Conservation (phyloP, 1,140 invertebrate species). For the Meloidogyne exigua region DNA sequence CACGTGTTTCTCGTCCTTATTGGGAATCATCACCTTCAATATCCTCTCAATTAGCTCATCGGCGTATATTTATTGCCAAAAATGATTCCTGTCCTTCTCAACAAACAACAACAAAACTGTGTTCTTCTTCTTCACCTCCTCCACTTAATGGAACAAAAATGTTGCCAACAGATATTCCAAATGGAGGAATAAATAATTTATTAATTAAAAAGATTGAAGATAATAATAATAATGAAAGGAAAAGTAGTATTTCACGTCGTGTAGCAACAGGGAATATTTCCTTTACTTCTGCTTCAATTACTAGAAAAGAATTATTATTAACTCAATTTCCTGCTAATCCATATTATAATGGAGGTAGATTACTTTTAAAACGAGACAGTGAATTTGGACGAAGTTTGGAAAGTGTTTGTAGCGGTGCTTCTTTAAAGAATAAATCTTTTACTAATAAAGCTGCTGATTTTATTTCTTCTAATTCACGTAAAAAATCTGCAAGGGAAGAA, state of each 20-base stretch:
- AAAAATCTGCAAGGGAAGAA: not conserved
- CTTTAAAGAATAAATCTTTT: not conserved
- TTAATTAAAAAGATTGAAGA: not conserved
- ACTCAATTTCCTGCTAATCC: slow-evolving; percentile 9
- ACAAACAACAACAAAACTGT: too few species aligned
- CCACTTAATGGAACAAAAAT: too few species aligned
- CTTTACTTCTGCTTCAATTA: slow-evolving; percentile 25
- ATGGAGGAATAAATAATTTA: not conserved
- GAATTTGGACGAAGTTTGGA: slow-evolving; percentile 18
- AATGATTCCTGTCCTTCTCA: not conserved
- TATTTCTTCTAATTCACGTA: not conserved
- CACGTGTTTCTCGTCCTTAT: not conserved
- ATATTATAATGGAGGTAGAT: slow-evolving; percentile 1
- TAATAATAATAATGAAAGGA: not conserved
- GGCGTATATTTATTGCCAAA: not conserved
- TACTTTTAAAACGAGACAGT: not conserved
- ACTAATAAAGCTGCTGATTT: not conserved
- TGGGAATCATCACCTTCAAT: not conserved
- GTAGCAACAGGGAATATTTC: slow-evolving; percentile 18
- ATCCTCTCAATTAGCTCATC: not conserved
- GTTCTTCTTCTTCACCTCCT: too few species aligned
- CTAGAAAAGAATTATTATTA: slow-evolving; percentile 16
- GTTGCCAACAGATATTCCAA: not conserved
- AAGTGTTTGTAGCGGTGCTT: slow-evolving; percentile 10
- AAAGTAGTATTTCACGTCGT: slow-evolving; percentile 3